Conservation (phyloP, 2,888 invertebrate species). For the Ypsolopha sequella region DNA sequence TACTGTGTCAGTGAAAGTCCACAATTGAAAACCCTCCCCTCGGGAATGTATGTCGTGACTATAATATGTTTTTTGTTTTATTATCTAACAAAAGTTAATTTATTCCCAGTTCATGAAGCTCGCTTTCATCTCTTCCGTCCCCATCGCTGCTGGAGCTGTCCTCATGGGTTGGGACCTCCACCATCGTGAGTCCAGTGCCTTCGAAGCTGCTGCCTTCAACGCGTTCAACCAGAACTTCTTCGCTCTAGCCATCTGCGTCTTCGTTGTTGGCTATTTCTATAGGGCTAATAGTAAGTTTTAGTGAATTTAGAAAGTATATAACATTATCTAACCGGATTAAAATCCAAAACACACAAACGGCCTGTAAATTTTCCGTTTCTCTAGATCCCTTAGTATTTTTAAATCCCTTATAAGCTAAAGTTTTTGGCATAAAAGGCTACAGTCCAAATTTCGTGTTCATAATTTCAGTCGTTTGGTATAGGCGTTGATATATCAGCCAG, state of each 20-base stretch:
- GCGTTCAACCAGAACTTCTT: constrained; percentile 61
- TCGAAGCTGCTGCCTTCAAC: constrained; percentile 56
- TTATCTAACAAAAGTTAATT: background rate
- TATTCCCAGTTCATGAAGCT: constrained; percentile 44
- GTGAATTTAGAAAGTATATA: background rate
- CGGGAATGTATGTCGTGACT: background rate
- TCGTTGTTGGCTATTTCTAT: constrained; percentile 54
- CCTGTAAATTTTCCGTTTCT: too few species aligned
- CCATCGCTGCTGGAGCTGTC: constrained; percentile 39
- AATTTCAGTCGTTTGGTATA: too few species aligned
- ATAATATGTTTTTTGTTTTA: background rate
- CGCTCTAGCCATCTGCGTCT: constrained; percentile 52
- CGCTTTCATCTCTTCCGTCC: constrained; percentile 41
- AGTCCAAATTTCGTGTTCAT: too few species aligned
- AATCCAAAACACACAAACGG: too few species aligned
- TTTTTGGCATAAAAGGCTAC: too few species aligned
- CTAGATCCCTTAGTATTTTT: too few species aligned
- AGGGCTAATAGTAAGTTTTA: constrained; percentile 44
- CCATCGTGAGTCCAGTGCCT: constrained; percentile 45
- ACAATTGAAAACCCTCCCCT: too few species aligned
- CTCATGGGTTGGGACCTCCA: constrained; percentile 63
- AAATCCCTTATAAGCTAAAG: too few species aligned
- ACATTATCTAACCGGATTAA: too few species aligned
- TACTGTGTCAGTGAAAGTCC: too few species aligned
- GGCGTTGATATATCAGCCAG: too few species aligned